These are phyloP conservation scores for Chaetorhynchus papuensis DNA, from an alignment of 2,113 vertebrate species.

Conservation along the genomic window DNA sequence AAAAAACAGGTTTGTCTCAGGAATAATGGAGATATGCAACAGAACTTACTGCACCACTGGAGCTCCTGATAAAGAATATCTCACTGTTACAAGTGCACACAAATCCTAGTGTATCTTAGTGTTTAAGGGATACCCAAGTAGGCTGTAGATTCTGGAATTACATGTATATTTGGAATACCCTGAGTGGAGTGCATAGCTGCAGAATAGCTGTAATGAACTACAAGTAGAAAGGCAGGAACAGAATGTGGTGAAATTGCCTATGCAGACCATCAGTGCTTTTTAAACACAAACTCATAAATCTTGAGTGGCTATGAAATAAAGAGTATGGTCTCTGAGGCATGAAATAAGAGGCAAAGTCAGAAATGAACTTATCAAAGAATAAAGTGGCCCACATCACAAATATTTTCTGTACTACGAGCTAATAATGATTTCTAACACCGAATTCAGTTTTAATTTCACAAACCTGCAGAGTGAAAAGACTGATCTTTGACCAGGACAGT, in stretches of 20 bases:
- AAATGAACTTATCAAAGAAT: neutral
- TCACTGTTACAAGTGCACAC: neutral
- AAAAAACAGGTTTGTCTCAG: neutral
- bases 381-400: neutral
- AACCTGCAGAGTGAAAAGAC: neutral
- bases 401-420: neutral
- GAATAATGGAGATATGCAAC: neutral
- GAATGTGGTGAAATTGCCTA: neutral
- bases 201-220: neutral
- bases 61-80: neutral
- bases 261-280: neutral
- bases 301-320: neutral
- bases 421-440: neutral
- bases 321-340: neutral
- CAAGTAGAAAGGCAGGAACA: neutral
- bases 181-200: neutral
- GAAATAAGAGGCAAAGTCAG: neutral
- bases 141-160: neutral
- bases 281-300: neutral
- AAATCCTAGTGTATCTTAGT: neutral
- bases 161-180: neutral
- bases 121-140: neutral
- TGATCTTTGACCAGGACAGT: neutral
- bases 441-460: neutral
- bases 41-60: neutral